A percentile compares a stretch with the other conserved stretches of the same genome.
Conservation (phyloP, 53 echinoderm and acorn worm genomes). For the Holothuria scabra region DNA sequence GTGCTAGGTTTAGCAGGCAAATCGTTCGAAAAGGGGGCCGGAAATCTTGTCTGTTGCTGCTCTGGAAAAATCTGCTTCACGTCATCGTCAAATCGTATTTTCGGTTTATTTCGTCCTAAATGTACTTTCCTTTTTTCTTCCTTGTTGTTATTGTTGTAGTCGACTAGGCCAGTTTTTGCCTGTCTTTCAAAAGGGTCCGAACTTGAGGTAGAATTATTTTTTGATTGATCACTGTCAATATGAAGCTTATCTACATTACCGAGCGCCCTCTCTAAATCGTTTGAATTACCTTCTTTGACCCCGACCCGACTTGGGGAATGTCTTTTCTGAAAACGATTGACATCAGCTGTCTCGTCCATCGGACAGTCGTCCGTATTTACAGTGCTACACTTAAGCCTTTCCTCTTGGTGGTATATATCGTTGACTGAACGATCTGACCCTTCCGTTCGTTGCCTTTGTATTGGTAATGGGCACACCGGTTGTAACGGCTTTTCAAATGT, state of each 20-base stretch:
- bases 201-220: not conserved
- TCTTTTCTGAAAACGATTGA: no score
- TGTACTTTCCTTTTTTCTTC: no score
- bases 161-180: no score
- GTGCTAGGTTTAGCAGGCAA: constrained; percentile 55
- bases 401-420: constrained; percentile 20
- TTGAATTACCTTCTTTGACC: no score
- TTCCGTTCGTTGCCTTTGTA: not conserved
- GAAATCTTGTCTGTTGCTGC: not conserved
- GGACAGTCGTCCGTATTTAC: constrained; percentile 32
- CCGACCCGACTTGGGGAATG: no score
- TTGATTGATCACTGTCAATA: not conserved
- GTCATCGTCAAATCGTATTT: not conserved
- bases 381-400: constrained; percentile 21
- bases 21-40: constrained; percentile 15
- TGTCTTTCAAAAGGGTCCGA: not conserved
- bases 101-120: not conserved
- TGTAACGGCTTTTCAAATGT: not conserved
- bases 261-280: no score
- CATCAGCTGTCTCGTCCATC: not conserved
- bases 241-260: not conserved
- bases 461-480: not conserved
- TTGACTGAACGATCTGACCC: not conserved
- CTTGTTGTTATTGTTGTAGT: no score
- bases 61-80: not conserved